Conservation (phyloP, 2,888 invertebrate genomes). For the Cylloceria caligata region DNA sequence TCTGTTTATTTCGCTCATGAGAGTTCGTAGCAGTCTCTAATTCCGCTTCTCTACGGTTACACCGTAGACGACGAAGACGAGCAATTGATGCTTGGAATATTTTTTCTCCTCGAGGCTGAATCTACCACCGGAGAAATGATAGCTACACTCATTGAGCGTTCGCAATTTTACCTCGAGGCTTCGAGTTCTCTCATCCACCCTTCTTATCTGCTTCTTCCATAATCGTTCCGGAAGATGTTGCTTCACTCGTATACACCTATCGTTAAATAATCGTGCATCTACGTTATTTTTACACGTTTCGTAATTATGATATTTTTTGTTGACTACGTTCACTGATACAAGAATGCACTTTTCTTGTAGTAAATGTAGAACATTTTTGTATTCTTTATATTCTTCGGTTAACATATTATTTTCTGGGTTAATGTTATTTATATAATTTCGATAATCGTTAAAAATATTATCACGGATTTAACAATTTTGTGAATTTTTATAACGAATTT, state of each 20-base stretch:
- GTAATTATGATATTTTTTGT: slow-evolving; percentile 1
- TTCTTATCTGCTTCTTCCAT: slow-evolving; percentile 66
- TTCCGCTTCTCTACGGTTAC: slow-evolving; percentile 50
- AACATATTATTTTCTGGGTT: no score
- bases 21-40: slow-evolving; percentile 46
- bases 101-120: background rate
- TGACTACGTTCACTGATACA: background rate
- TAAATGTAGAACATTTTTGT: background rate
- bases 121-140: slow-evolving; percentile 53
- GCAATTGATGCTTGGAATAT: slow-evolving; percentile 41
- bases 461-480: no score
- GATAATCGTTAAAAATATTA: no score
- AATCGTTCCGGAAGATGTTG: slow-evolving; percentile 65
- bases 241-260: slow-evolving; percentile 47
- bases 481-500: no score
- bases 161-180: slow-evolving; percentile 55
- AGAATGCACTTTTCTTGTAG: background rate
- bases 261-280: slow-evolving; percentile 16
- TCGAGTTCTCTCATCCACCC: slow-evolving; percentile 47
- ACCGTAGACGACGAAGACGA: slow-evolving; percentile 45
- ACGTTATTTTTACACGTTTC: slow-evolving; percentile 26
- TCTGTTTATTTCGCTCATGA: slow-evolving; percentile 61
- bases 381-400: no score
- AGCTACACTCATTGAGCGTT: slow-evolving; percentile 49
- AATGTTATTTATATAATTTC: no score